Evolutionary conservation across 2,113 vertebrate species (phyloP).

Genomic region (Suricata suricatta): DNA sequence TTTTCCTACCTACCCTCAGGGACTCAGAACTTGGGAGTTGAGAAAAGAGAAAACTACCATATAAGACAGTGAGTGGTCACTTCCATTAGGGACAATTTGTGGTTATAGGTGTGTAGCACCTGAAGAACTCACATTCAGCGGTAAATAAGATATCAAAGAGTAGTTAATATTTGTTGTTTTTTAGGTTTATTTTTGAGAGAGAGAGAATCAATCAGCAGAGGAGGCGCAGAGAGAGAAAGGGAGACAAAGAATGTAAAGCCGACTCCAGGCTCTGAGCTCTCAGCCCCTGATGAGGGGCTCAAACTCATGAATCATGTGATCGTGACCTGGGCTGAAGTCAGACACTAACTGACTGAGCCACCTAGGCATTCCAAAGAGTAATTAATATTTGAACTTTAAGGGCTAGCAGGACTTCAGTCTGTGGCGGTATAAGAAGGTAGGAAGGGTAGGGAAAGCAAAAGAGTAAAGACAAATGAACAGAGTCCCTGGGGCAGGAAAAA

Average conservation of each 20-base stretch:
- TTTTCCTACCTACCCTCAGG: rapidly evolving
- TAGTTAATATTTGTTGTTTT: neutral
- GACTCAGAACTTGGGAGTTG: neutral
- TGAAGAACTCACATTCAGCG: neutral
- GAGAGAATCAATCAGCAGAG: too few species aligned
- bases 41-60: neutral
- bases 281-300: too few species aligned
- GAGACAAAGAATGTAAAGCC: too few species aligned
- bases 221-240: too few species aligned
- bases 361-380: neutral
- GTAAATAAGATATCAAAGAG: neutral
- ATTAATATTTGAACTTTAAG: neutral
- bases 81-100: neutral
- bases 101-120: neutral
- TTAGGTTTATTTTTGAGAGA: too few species aligned
- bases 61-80: neutral
- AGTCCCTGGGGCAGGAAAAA: neutral
- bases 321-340: too few species aligned
- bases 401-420: neutral
- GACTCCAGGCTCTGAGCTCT: too few species aligned
- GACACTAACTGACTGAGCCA: too few species aligned
- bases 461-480: neutral
- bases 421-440: neutral
- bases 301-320: too few species aligned
- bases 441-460: neutral